Conservation (phyloP, 1,140 invertebrate genomes). For the Apis florea region DNA sequence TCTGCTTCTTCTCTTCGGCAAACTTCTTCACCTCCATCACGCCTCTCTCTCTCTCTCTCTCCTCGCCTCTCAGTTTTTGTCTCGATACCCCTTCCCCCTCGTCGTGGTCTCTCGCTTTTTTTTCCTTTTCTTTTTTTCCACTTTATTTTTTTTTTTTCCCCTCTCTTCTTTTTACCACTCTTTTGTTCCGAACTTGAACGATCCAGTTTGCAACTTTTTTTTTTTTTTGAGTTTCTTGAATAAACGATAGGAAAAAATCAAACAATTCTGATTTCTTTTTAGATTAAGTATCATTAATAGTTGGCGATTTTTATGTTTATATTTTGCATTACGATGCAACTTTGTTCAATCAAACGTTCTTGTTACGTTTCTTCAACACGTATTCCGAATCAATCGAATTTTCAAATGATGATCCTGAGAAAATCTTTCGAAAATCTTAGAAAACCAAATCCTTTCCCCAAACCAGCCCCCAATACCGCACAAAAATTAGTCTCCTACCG, state of each 20-base stretch:
- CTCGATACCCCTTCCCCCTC: conserved; percentile 36
- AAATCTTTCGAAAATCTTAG: no score
- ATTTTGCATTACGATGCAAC: no score
- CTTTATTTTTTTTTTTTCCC: not conserved
- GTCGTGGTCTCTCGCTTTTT: conserved; percentile 15
- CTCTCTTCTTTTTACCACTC: conserved; percentile 34
- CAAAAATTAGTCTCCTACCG: not conserved
- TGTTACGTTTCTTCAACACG: no score
- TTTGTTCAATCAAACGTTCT: no score
- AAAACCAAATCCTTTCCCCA: no score
- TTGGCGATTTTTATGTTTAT: no score
- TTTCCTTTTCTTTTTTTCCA: not conserved
- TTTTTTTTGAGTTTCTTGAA: no score
- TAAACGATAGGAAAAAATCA: no score
- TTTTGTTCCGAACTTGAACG: conserved; percentile 37
- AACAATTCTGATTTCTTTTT: no score
- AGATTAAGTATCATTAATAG: no score
- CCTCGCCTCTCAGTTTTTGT: conserved; percentile 37
- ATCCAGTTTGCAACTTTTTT: not conserved
- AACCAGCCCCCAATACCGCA: not conserved
- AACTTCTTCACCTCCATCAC: conserved; percentile 54
- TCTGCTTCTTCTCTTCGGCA: conserved; percentile 30
- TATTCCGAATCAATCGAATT: no score
- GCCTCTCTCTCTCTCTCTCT: conserved; percentile 27
- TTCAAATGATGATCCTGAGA: no score